Percentiles rank a stretch among this genome's conserved stretches.
phyloP scores from a whole-genome alignment of 2,113 vertebrate species.

The Bolborhynchus lineola region DNA sequence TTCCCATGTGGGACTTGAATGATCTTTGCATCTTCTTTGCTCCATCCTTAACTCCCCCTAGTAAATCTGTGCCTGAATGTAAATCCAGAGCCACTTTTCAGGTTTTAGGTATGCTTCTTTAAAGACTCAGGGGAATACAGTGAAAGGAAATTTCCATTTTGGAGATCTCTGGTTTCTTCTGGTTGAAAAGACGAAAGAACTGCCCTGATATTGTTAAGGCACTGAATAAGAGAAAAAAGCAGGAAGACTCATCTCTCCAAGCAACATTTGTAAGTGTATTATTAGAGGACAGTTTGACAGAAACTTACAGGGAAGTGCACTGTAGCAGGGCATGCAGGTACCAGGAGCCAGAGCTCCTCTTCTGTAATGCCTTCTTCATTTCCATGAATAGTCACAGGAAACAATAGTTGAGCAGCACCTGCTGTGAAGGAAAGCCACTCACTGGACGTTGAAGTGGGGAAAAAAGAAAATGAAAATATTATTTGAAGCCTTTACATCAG shows the following conservation, averaged over 20 bases:
- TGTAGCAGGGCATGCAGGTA: no score
- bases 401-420: not conserved
- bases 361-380: not conserved
- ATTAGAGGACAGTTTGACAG: not conserved
- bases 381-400: not conserved
- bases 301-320: not conserved
- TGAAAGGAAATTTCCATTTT: not conserved
- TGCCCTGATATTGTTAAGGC: not conserved
- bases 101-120: not conserved
- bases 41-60: not conserved
- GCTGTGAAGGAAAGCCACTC: not conserved
- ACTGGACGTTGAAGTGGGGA: not conserved
- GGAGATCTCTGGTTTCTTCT: not conserved
- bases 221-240: not conserved
- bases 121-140: not conserved
- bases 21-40: not conserved
- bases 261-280: not conserved
- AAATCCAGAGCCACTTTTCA: not conserved
- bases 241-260: not conserved
- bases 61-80: not conserved
- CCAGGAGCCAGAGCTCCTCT: not conserved
- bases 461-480: not conserved
- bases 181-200: not conserved
- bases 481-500: not conserved
- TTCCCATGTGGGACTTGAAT: not conserved